Evolutionary conservation across 2,797 vertebrate species (phyloP).

Genomic region (Sebastes minor): DNA sequence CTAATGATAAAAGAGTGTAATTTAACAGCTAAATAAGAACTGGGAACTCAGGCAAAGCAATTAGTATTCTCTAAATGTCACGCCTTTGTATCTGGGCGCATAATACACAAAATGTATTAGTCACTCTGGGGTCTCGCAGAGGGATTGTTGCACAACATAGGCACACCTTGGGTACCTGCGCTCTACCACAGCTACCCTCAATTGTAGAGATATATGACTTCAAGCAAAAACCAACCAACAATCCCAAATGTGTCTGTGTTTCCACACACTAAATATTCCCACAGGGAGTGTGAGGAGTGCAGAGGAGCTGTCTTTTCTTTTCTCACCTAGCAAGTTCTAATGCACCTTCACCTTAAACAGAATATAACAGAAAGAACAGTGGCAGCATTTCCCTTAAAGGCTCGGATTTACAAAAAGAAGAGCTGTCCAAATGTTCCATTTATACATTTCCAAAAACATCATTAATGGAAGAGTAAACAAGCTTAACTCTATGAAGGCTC

Average conservation of each 20-base stretch:
- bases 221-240: constrained; percentile 40
- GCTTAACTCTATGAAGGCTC: constrained; percentile 7
- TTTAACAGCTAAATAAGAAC: constrained; percentile 47
- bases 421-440: constrained; percentile 17
- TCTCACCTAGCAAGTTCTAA: neutral
- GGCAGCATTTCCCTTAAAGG: neutral
- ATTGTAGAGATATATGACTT: constrained; percentile 15
- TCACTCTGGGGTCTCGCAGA: constrained; percentile 18
- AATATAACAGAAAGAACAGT: neutral
- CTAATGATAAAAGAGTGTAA: constrained; percentile 48
- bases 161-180: constrained; percentile 26
- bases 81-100: constrained; percentile 33
- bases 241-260: constrained; percentile 44
- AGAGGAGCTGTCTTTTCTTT: constrained; percentile 12
- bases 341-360: constrained; percentile 1
- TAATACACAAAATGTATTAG: constrained; percentile 26
- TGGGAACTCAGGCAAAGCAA: constrained; percentile 35
- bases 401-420: constrained; percentile 1
- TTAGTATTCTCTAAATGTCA: constrained; percentile 59
- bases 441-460: constrained; percentile 36
- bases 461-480: constrained; percentile 60
- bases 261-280: constrained; percentile 41
- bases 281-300: constrained; percentile 37
- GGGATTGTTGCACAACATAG: constrained; percentile 8
- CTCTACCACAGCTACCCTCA: constrained; percentile 21